Base-by-base conservation (phyloP, 2,888 invertebrate genomes). In the Parascotia fuliginaria region DNA sequence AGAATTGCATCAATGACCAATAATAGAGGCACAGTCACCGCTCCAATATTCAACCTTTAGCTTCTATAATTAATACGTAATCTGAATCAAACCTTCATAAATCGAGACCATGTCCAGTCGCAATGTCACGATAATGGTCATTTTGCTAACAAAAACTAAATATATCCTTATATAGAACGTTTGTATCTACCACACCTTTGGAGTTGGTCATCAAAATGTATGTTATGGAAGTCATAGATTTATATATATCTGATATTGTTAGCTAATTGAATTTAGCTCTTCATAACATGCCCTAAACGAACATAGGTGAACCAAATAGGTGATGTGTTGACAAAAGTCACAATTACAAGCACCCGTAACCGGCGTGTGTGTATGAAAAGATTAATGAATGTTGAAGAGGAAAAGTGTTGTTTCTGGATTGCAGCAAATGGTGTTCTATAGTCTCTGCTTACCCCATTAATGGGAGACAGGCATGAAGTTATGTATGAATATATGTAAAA, bases 71-170 rank as follows among this genome's bases (percentile, higher is more conserved):
- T 33, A 31, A 11, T 33, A 43, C 47, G 31, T 37, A 48, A 33
- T 43, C 14, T 27, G 34, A 11, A 16, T 27, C 9, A 3, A 12
- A n/a, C 45, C 50, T 56, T 60, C 50, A 49, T 49, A 48, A 60
- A 69, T 60, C 65, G 49, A 56, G 50, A 51, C 43, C 62, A 55
- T 19, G 51, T 42, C 48, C 27, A 16, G 15, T 16, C 15, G 9
- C 49, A 54, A 48, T 65, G 70, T 70, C 70, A 61, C 63, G 70
- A 49, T 40, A 56, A 49, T 44, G 49, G 14, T 50, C 29, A 27
- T 62, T 65, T 70, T n/a, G 47, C 52, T 58, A 36, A 44, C 65
- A 65, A 70, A 70, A 65, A 61, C 54, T 51, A 34, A 31, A 27
- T 24, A 34, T 22, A 7, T 15, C 67, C 70, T 42, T 65, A 65